A percentile compares a stretch with the other conserved stretches of the same genome.
phyloP scores from a whole-genome alignment of 2,888 invertebrate species.

The Horisme vitalbata region DNA sequence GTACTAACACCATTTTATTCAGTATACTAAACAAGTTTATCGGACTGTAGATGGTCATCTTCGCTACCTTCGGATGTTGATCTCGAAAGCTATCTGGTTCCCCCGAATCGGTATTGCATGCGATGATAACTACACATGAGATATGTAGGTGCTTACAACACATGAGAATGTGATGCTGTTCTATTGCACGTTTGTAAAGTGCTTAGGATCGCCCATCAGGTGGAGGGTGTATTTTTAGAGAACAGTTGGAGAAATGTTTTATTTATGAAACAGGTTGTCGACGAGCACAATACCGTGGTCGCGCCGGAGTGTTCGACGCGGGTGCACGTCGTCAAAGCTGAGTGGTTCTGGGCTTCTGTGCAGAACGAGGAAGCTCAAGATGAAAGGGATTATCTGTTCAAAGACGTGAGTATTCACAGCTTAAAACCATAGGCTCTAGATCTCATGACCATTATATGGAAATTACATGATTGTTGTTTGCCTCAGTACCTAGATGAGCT shows the following conservation, averaged over 20 bases:
- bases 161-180: constrained; percentile 30
- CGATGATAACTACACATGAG: constrained; percentile 38
- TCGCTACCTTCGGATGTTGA: constrained; percentile 32
- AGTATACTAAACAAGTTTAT: constrained; percentile 68
- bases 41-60: constrained; percentile 46
- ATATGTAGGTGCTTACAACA: constrained; percentile 51
- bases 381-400: constrained; percentile 94
- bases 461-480: no score
- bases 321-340: constrained; percentile 92
- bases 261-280: constrained; percentile 86
- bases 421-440: no score
- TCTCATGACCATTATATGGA: no score
- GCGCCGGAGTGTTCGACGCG: constrained; percentile 88
- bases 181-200: constrained; percentile 31
- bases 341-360: constrained; percentile 99
- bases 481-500: constrained; percentile 72
- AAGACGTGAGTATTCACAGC: constrained; percentile 89
- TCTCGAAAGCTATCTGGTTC: constrained; percentile 24
- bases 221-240: constrained; percentile 19
- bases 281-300: constrained; percentile 88
- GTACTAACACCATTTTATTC: constrained; percentile 83
- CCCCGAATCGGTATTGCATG: constrained; percentile 55
- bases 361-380: constrained; percentile 97
- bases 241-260: constrained; percentile 2
- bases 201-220: constrained; percentile 33